Base-by-base conservation (phyloP, 2,113 vertebrate species). In the Alectura lathami region DNA sequence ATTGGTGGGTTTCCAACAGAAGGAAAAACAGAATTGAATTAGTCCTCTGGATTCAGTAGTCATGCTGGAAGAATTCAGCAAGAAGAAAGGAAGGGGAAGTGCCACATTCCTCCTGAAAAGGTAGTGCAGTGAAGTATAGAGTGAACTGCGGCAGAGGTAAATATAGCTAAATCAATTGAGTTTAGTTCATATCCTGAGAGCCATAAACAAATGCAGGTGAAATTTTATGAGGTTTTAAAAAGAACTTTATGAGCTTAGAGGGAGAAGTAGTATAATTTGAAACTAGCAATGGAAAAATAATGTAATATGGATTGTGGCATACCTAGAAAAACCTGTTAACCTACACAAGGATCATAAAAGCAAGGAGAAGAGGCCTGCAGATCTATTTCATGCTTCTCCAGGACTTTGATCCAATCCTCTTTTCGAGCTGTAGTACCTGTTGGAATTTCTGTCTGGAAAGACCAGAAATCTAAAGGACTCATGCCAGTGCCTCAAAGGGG, bases 191-290 rank as follows among this genome's bases (percentile, higher is more conserved):
- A 97, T 97, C 97, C 97, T 97, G 97, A 97, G 97, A 97, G 96
- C 90, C 96, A 95, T 98, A 98, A 98, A 97, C 9, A 86, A 96
- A 94, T 82, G 97, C 97, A 98, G 97, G 98, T 98, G 97, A 98
- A 98, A 97, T 94, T 97, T 98, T 98, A 98, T 92, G 85, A 96
- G 94, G 96, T 95, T 97, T 98, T 97, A 97, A 97, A 98, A 92
- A 86, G 96, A 97, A 86, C 63, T 98, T 98, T 98, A 98, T 96
- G 94, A 97, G 96, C 94, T 97, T 97, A 86, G 90, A 96, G 97
- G 95, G 97, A 97, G 89, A 92, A 93, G 96, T 90, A 88, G 92
- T 96, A 96, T 97, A 98, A 98, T 95, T 96, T 93, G 84, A 98
- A 97, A 96, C 96, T 94, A 97, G 97, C 88, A 84, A 91, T 96